Base-by-base conservation (phyloP, 2,113 vertebrate genomes). In the Mirounga angustirostris region DNA sequence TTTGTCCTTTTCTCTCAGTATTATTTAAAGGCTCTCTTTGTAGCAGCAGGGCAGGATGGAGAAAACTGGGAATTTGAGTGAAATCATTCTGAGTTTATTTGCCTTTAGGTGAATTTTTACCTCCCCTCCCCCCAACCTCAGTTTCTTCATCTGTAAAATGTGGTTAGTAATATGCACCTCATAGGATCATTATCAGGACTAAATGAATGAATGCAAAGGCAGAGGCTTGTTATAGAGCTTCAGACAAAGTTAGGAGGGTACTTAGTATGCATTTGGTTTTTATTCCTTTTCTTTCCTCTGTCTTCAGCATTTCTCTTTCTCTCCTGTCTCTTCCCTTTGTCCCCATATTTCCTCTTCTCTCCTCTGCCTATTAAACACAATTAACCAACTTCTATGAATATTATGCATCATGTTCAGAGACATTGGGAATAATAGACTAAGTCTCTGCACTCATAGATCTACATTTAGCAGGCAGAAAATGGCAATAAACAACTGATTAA, bases 401-500 rank as follows among this genome's bases (percentile, higher is more conserved):
- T 90, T 76, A 18, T 59, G 24, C 65, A 24, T 14, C 22, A 1
- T 26, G 69, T 79, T 40, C 58, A 5, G 85, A 89, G 91, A 59
- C 30, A 67, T 14, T 10, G 81, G 22, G 50, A 56, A 10, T 89
- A 33, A 36, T 36, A 63, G 74, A n/a, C 67, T 58, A 74, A 63
- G 40, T 67, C 46, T 76, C 67, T 43, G 7, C 40, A 89, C 33
- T 96, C 24, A 59, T 67, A 50, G 33, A 58, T 63, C 79, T 89
- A 26, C 14, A 16, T 58, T 76, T 50, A 82, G 50, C 24, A 82
- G 78, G 56, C 46, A 93, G 67, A 56, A 81, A 82, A 54, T 74
- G 59, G 36, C 24, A 67, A 50, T 83, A 56, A 96, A 89, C 30
- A 88, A 40, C 18, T 65, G 36, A 52, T 50, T 76, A 76, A 76